These are phyloP conservation scores for Coilia nasus DNA, from an alignment of 2,797 vertebrate species.

Conservation along the genomic window DNA sequence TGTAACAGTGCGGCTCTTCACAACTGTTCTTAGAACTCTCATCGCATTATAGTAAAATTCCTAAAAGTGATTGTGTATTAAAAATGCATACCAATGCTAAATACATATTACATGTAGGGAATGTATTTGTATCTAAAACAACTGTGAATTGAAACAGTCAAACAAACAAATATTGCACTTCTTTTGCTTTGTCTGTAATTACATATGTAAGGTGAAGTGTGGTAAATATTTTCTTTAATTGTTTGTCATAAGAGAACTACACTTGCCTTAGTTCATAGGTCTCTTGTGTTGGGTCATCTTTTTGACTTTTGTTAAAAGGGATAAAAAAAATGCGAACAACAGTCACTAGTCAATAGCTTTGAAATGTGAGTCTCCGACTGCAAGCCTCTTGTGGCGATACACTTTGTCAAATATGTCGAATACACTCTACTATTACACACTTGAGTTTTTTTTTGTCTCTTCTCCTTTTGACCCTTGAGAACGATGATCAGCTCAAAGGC, in stretches of 20 bases:
- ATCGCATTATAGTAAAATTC: neutral
- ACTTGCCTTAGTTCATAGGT: neutral
- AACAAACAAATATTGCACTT: neutral
- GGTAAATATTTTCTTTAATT: neutral
- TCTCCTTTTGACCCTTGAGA: conserved; percentile 50
- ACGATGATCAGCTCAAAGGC: conserved; percentile 54
- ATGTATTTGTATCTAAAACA: too few species aligned
- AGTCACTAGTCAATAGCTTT: neutral
- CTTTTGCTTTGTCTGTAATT: neutral
- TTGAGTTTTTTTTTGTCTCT: conserved; percentile 40
- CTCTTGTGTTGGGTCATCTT: neutral
- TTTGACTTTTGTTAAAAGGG: neutral
- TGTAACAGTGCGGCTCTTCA: neutral
- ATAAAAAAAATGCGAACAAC: neutral
- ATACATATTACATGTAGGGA: neutral
- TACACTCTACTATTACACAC: conserved; percentile 37
- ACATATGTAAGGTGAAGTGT: neutral
- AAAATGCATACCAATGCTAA: neutral
- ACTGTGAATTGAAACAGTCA: neutral
- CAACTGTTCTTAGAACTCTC: neutral
- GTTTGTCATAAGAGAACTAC: neutral
- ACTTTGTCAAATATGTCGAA: neutral
- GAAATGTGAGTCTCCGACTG: neutral
- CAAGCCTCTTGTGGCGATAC: neutral
- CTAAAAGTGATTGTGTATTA: neutral